Evolutionary conservation across 37 sponge, comb jelly and placozoan species (phyloP).

Genomic region (Beroe ovata): DNA sequence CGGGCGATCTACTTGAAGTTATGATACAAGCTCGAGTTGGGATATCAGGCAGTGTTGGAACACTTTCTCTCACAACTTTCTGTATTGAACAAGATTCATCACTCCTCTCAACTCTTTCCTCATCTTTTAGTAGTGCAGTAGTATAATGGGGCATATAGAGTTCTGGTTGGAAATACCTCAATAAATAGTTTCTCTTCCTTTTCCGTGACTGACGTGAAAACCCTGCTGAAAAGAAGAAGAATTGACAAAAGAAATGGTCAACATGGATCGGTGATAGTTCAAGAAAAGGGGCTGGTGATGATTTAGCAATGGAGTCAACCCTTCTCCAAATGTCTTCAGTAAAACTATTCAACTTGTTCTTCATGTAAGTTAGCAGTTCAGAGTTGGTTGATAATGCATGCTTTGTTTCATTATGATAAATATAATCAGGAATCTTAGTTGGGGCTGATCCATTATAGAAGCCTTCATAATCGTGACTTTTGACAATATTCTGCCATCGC

Average conservation of each 20-base stretch:
- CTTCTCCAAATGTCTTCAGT: neutral
- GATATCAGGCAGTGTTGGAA: constrained; percentile 12
- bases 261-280: constrained; percentile 8
- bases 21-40: constrained; percentile 17
- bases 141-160: constrained; percentile 32
- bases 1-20: constrained; percentile 13
- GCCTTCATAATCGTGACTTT: constrained; percentile 45
- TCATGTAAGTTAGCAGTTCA: constrained; percentile 6
- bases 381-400: constrained; percentile 20
- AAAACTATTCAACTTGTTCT: neutral
- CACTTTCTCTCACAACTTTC: neutral
- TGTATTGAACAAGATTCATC: neutral
- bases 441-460: neutral
- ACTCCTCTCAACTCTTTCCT: neutral
- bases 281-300: neutral
- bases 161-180: constrained; percentile 18
- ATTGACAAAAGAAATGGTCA: constrained; percentile 30
- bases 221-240: constrained; percentile 2
- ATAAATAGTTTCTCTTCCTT: neutral
- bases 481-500: constrained; percentile 37
- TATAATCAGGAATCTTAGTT: constrained; percentile 18
- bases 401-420: neutral
- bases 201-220: neutral
- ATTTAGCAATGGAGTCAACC: neutral
- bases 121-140: neutral